phyloP scores from a whole-genome alignment of 2,797 vertebrate genomes.

The Masticophis lateralis region DNA sequence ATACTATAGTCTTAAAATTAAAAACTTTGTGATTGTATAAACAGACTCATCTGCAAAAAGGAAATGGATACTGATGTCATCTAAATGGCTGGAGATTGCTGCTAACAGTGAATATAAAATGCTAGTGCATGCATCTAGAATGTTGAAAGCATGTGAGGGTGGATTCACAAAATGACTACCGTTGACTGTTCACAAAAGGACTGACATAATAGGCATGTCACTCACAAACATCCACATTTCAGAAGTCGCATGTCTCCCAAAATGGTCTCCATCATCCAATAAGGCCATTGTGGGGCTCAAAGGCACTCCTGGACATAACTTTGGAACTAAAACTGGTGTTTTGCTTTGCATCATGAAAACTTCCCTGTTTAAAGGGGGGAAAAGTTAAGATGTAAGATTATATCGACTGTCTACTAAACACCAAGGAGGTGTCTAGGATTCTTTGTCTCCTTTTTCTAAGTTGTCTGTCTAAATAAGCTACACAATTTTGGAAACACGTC shows the following conservation, averaged over 20 bases:
- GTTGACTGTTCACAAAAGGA: not conserved
- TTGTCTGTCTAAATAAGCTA: not conserved
- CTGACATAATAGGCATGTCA: not conserved
- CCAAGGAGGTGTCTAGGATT: not conserved
- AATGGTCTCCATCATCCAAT: not conserved
- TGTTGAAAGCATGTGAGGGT: not conserved
- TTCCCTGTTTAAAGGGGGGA: not conserved
- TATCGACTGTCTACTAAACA: not conserved
- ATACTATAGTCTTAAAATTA: not conserved
- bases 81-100: not conserved
- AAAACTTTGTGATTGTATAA: not conserved
- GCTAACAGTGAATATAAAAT: not conserved
- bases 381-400: not conserved
- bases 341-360: not conserved
- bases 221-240: not conserved
- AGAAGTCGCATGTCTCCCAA: not conserved
- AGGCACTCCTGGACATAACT: not conserved
- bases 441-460: not conserved
- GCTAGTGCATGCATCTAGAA: not conserved
- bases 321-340: not conserved
- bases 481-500: not conserved
- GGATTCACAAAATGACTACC: not conserved
- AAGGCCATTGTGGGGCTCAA: not conserved
- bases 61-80: not conserved
- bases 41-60: not conserved